Evolutionary conservation across 2,888 invertebrate species (phyloP).

Genomic region (Boloria selene): DNA sequence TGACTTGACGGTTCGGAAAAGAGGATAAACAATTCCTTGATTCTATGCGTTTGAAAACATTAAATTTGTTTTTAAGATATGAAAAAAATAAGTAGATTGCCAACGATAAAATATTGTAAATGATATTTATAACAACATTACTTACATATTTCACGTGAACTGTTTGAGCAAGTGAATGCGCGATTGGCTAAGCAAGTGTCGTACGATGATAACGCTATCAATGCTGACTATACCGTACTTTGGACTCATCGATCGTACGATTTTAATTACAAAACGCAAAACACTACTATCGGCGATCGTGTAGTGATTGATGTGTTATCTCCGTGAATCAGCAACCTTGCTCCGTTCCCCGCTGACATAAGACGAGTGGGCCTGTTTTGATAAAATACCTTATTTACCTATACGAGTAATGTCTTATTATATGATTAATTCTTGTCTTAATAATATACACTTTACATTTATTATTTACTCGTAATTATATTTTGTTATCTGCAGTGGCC

Average conservation of each 20-base stretch:
- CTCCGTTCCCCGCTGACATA: background rate
- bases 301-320: conserved; percentile 19
- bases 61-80: too few species aligned
- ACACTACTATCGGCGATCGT: conserved; percentile 10
- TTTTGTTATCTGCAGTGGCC: too few species aligned
- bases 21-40: background rate
- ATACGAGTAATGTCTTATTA: too few species aligned
- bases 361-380: conserved; percentile 1
- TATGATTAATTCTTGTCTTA: background rate
- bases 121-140: too few species aligned
- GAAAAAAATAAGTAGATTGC: too few species aligned
- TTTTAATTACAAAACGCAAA: conserved; percentile 27
- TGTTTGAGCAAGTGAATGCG: too few species aligned
- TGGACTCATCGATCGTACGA: conserved; percentile 29
- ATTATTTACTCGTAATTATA: too few species aligned
- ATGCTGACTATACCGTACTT: conserved; percentile 7
- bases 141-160: too few species aligned
- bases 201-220: background rate
- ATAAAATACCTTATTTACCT: background rate
- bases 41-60: too few species aligned
- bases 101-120: too few species aligned
- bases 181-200: background rate
- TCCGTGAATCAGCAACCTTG: conserved; percentile 2
- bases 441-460: background rate
- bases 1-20: conserved; percentile 5